These are phyloP conservation scores for Eretmochelys imbricata DNA, from an alignment of 2,113 vertebrate species.

Conservation along the genomic window DNA sequence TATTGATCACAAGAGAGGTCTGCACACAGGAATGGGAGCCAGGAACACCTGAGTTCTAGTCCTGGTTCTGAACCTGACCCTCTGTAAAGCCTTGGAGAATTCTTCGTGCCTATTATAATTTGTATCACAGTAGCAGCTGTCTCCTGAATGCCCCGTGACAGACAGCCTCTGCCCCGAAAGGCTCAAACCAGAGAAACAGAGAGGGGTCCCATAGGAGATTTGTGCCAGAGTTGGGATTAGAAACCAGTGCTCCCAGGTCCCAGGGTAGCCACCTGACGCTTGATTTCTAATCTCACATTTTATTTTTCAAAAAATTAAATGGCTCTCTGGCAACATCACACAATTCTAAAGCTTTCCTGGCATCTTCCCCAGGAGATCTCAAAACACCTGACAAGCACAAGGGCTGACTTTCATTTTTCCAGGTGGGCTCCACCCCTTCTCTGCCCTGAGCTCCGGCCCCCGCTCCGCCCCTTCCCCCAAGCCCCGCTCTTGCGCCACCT, in stretches of 20 bases:
- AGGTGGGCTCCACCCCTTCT: no score
- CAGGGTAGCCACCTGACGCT: not conserved
- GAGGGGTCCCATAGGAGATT: not conserved
- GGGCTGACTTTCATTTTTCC: no score
- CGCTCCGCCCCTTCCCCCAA: no score
- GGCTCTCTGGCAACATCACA: not conserved
- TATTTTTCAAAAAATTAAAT: not conserved
- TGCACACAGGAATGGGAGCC: not conserved
- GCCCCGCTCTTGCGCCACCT: no score
- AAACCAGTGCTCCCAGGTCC: not conserved
- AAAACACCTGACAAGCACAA: not conserved
- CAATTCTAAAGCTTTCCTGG: not conserved
- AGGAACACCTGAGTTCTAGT: not conserved
- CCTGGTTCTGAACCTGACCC: not conserved
- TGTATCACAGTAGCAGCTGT: not conserved
- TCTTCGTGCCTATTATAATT: not conserved
- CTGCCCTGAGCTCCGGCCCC: no score
- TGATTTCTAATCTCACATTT: not conserved
- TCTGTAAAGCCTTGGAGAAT: not conserved
- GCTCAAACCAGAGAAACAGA: not conserved
- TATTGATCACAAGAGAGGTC: not conserved
- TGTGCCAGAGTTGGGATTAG: not conserved
- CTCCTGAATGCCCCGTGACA: not conserved
- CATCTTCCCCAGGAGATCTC: not conserved
- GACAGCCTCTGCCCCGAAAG: rapidly evolving